Evolutionary conservation across 2,797 vertebrate species (phyloP), one percentile per base, ranked within the genome.

Genomic region (Limosa lapponica): DNA sequence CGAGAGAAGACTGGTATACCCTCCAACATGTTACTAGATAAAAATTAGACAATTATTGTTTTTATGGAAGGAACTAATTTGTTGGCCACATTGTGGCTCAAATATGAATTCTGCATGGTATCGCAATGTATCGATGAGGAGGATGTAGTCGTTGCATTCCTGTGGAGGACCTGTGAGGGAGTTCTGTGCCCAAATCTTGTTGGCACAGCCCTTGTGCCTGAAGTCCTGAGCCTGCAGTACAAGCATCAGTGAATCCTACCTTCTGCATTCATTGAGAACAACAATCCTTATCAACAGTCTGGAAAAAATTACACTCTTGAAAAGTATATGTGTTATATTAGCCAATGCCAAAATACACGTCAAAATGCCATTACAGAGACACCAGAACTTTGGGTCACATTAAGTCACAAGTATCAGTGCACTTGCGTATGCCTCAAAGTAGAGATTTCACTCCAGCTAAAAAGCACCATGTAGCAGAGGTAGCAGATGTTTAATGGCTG

Each of bases 401-500:
- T 58, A 66, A 78, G 54, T 66, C 79, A 62, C 32, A 8, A 70
- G 24, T 79, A 62, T 30, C 70, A 82, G 4, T 51, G 49, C 6
- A 13, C 44, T 83, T 58, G 55, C 16, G 23, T 52, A 25, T 19
- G 41, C 66, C 61, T 32, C 66, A 89, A 82, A 62, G 61, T 16
- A 49, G 66, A 94, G 69, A 62, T 58, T 86, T 55, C 79, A 82
- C 34, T 91, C 70, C 34, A 80, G 73, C 61, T 93, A 91, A 97
- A 95, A 92, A 67, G 82, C 72, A 89, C 55, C 72, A 14, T 20
- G 32, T 95, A 88, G 66, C 52, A 93, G 79, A 37, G 82, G 87
- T 11, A 96, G 95, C 96, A 97, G 96, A 96, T 97, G 95, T 89
- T 95, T 95, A 96, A 97, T 97, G 92, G 92, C 55, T 96, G 91